Evolutionary conservation across 2,888 invertebrate species (phyloP), one percentile per base, ranked within the genome.

Genomic region (Malthinus flaveolus): DNA sequence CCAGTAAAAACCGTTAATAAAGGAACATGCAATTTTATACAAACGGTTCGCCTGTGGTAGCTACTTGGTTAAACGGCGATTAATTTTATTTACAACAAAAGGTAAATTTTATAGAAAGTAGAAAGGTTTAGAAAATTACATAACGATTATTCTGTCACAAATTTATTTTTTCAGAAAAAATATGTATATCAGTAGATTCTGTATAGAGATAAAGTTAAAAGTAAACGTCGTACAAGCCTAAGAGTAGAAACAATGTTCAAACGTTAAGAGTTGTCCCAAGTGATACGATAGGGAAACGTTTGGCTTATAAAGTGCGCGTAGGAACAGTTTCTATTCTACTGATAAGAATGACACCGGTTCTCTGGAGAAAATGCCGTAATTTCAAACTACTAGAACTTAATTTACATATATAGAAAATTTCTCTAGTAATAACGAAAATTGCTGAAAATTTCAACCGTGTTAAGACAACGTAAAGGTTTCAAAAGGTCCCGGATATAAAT

Each of bases 391-490:
- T 66, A 60, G 67, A 69, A 67, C 68, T 69, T 69, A 69, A 66
- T 69, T 68, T 68, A 66, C 67, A 68, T 68, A 68, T 66, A 68
- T 62, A 68, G 64, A 61, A 23, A 23, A 23, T 23, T 23, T 68
- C 57, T 64, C 67, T 60, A 63, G 69, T 67, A 68, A 70, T 65
- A 65, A 64, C 62, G 64, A 68, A 67, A 70, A 23, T 55, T 60
- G 59, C 68, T 70, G 68, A 68, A 68, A 69, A 70, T 70, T 71
- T 68, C 67, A 61, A 67, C 67, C 67, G 70, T 73, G 70, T 71
- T 73, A 73, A 72, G 71, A 73, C 74, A 74, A 72, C 73, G 71
- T 72, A 73, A 69, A 68, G 70, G 69, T 70, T 72, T 70, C 69
- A 66, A 70, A 70, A 69, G 69, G 71, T 67, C 66, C 65, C 61